Evolutionary conservation across 2,797 vertebrate genomes (phyloP).

Genomic region (Diglossa cyanea): DNA sequence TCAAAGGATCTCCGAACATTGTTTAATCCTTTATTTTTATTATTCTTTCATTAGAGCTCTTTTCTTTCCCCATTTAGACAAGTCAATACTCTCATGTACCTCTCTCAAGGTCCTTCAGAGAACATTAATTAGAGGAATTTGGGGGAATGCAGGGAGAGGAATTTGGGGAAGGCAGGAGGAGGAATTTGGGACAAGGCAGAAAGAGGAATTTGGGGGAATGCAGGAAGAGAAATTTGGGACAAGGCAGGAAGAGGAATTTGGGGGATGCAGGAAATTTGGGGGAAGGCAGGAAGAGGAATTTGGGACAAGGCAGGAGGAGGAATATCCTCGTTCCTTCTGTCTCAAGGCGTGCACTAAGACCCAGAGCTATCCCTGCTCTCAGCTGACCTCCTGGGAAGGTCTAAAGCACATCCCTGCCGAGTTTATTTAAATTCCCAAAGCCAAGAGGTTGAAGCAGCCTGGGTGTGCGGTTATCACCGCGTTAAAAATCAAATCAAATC

Average conservation of each 20-base stretch:
- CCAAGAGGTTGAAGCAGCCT: neutral
- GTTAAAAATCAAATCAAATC: accelerated
- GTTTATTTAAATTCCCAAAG: neutral
- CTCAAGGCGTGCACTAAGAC: accelerated
- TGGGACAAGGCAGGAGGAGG: too few relatives aligned
- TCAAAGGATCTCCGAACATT: accelerated
- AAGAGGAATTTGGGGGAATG: neutral
- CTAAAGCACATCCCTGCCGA: accelerated
- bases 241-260: too few relatives aligned
- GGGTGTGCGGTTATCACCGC: accelerated
- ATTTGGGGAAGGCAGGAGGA: too few relatives aligned
- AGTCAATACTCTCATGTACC: accelerated
- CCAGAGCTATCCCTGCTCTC: accelerated
- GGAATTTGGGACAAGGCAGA: too few relatives aligned
- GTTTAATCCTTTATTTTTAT: neutral
- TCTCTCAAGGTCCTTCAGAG: neutral
- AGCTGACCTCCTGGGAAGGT: neutral
- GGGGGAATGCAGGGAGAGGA: neutral
- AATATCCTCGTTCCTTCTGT: accelerated
- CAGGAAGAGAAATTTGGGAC: neutral
- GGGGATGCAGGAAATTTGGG: too few relatives aligned
- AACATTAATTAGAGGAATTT: neutral
- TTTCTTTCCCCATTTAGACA: accelerated
- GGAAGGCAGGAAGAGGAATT: neutral
- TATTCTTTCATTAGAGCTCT: neutral